Base-by-base conservation (phyloP, 2,797 vertebrate genomes). In the Prionace glauca region DNA sequence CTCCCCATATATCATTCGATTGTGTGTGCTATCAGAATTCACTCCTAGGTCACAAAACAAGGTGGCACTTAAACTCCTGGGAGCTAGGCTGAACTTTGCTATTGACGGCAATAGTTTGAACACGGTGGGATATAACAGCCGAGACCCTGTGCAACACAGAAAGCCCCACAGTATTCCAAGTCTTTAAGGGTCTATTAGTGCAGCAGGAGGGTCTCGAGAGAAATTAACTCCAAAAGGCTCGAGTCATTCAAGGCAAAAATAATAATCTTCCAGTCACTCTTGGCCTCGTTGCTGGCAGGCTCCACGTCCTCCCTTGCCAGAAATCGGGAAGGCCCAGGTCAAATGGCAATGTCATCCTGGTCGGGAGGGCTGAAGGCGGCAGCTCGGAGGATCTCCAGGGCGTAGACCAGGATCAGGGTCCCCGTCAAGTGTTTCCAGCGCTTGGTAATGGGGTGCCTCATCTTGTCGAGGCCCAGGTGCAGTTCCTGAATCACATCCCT, bases 351-450 rank as follows among this genome's bases (percentile, higher is more conserved):
- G 96, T 99, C 99, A 3, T 98, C 98, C 0, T 98, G 98, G 71
- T 98, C 98, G 0, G 97, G 96, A 0, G 98, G 98, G 96, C 98
- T 98, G 97, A 99, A 99, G 96, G 99, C 99, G 0, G 98, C 97
- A 1, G 98, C 98, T 41, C 99, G 97, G 71, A 99, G 98, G 9
- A 97, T 96, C 96, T 99, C 99, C 96, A 99, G 97, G 69, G 98
- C 98, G 97, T 99, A 99, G 96, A 99, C 99, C 0, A 99, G 98
- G 96, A 99, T 98, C 2, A 99, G 97, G 0, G 99, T 98, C 94
- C 99, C 99, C 0, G 99, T 99, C 96, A 99, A 98, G 97, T 99
- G 99, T 96, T 98, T 99, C 99, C 99, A 99, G 96, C 98, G 98
- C 96, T 98, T 99, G 95, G 99, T 99, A 97, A 99, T 99, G 96